Conservation (phyloP, 2,113 vertebrate genomes). For the Cephalopterus ornatus region DNA sequence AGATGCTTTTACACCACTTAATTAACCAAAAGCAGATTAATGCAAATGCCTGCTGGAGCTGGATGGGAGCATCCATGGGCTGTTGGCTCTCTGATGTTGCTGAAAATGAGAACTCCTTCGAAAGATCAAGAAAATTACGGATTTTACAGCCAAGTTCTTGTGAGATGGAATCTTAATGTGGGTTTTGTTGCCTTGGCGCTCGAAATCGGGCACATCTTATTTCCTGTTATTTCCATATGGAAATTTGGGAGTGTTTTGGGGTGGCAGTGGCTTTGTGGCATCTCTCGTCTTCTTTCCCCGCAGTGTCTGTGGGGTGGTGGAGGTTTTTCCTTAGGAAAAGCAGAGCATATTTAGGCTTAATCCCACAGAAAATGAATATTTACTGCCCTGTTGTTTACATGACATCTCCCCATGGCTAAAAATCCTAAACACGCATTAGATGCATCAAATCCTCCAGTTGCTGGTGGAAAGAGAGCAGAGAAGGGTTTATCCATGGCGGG, state of each 20-base stretch:
- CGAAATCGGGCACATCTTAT: constrained; percentile 34
- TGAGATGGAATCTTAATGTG: constrained; percentile 51
- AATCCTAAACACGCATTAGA: not conserved
- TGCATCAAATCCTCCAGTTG: not conserved
- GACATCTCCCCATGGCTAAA: not conserved
- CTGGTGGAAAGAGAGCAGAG: not conserved
- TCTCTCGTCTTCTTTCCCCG: not conserved
- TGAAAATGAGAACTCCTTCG: constrained; percentile 51
- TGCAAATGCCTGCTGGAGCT: constrained; percentile 39
- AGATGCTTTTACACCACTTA: constrained; percentile 14
- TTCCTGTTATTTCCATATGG: constrained; percentile 44
- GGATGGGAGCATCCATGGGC: constrained; percentile 44
- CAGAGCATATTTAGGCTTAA: constrained; percentile 18
- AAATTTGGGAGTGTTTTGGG: constrained; percentile 20
- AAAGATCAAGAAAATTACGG: constrained; percentile 46
- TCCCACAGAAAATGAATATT: constrained; percentile 43
- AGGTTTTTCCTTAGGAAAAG: not conserved
- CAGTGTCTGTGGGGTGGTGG: not conserved
- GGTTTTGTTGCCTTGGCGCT: constrained; percentile 59
- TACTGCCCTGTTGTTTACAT: constrained; percentile 19
- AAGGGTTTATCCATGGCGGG: not conserved
- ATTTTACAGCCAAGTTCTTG: constrained; percentile 53
- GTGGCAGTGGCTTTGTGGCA: constrained; percentile 38
- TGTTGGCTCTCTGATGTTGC: constrained; percentile 57
- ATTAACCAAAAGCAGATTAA: constrained; percentile 49